Evolutionary conservation across 2,797 vertebrate genomes (phyloP), one percentile per base, ranked within the genome.

Genomic region (Buphagus erythrorhynchus): DNA sequence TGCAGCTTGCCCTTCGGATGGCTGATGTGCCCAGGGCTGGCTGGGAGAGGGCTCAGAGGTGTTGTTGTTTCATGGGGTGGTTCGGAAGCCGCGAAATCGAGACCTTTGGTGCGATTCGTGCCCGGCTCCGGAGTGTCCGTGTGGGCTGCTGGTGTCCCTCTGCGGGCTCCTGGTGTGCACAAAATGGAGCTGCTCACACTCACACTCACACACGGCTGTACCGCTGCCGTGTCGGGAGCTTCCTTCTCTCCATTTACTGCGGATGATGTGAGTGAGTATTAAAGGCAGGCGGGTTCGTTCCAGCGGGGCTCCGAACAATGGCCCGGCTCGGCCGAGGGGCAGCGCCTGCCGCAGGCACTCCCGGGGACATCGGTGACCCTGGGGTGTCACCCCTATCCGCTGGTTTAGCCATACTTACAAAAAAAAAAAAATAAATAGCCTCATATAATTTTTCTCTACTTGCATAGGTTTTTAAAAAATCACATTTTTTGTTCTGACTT

Each of bases 341-440:
- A 69, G 87, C 72, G 65, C 65, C 78, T 72, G 54, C 54, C 38
- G 22, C n/a, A 5, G 4, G 55, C 57, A 0, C 35, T 31, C 12
- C 25, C 12, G 77, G 73, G 66, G 21, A 16, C 40, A 26, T 1
- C 4, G 2, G 12, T 35, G 33, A 25, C 59, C 42, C 80, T 6
- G 49, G 10, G 20, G 8, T 31, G 28, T 8, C 43, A 5, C 40
- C 67, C 43, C 7, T 5, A 0, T 1, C 8, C 11, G 0, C 57
- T 33, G 11, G 3, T 29, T n/a, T 18, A 86, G 33, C 42, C n/a
- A 1, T 10, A 3, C 15, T 12, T 46, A 21, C 5, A 16, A 40
- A 40, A 38, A 46, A 40, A 38, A 46, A 46, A 40, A 22, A 48
- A 28, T 0, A 26, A 57, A 4, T 0, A 35, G 10, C 3, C 59